These are phyloP conservation scores for Hystrix cristata DNA, from an alignment of 2,113 vertebrate genomes.

Conservation along the genomic window DNA sequence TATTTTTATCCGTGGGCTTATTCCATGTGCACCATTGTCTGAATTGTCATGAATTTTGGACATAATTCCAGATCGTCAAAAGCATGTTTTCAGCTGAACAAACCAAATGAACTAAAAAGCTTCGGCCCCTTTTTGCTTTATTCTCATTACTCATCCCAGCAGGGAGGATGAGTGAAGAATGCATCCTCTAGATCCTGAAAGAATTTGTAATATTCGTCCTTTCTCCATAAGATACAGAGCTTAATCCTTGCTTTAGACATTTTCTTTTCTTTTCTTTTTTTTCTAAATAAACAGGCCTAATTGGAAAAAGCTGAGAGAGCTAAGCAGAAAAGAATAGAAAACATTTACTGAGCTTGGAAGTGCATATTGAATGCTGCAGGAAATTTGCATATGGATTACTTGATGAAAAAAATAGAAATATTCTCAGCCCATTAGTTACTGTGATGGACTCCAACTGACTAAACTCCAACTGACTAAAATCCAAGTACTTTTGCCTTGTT, in stretches of 20 bases:
- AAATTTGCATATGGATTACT: conserved; percentile 88
- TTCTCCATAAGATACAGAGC: conserved; percentile 85
- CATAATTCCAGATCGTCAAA: conserved; percentile 83
- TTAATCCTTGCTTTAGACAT: conserved; percentile 88
- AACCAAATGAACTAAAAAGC: conserved; percentile 84
- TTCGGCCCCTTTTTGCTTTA: conserved; percentile 71
- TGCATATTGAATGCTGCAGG: conserved; percentile 83
- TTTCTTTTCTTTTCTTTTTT: conserved; percentile 77
- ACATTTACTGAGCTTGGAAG: conserved; percentile 86
- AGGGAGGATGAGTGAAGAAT: conserved; percentile 84
- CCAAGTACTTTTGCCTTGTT: conserved; percentile 82
- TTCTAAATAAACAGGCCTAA: conserved; percentile 88
- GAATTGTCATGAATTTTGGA: conserved; percentile 83
- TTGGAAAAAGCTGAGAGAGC: conserved; percentile 87
- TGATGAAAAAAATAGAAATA: conserved; percentile 82
- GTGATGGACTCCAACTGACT: conserved; percentile 83
- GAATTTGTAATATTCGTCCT: conserved; percentile 87
- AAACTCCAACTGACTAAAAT: conserved; percentile 84
- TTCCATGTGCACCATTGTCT: conserved; percentile 77
- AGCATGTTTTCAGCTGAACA: conserved; percentile 82
- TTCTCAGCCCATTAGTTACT: conserved; percentile 85
- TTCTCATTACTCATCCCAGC: conserved; percentile 84
- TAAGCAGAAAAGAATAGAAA: conserved; percentile 87
- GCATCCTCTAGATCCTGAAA: conserved; percentile 83
- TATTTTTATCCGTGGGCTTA: conserved; percentile 75